These are phyloP conservation scores for Cantharis lateralis DNA, from an alignment of 2,888 invertebrate genomes.

Conservation along the genomic window DNA sequence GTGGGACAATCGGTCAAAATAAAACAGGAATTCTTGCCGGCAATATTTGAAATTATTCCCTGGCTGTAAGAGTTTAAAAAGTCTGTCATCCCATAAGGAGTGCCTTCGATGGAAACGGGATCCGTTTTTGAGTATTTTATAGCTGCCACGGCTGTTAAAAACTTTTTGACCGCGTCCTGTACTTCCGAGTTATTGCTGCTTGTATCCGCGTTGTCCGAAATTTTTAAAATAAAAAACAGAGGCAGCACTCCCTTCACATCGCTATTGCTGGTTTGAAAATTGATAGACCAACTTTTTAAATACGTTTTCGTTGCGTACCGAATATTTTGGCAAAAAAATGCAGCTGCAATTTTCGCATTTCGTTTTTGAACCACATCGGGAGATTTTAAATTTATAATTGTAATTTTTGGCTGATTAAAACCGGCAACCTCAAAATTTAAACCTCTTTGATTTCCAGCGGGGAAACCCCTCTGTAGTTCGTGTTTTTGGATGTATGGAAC, in stretches of 20 bases:
- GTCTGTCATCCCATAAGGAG: constrained; percentile 58
- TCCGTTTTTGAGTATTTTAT: constrained; percentile 24
- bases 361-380: background rate
- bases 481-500: constrained; percentile 9
- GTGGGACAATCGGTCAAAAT: constrained; percentile 65
- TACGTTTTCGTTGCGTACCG: constrained; percentile 13
- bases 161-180: constrained; percentile 1
- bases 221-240: constrained; percentile 22
- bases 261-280: constrained; percentile 4
- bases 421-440: constrained; percentile 2
- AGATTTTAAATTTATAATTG: background rate
- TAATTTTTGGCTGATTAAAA: background rate
- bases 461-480: background rate
- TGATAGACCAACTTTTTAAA: constrained; percentile 17
- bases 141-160: background rate
- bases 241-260: constrained; percentile 4
- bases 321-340: constrained; percentile 17
- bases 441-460: background rate
- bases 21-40: constrained; percentile 60
- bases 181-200: background rate
- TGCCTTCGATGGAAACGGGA: constrained; percentile 39
- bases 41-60: constrained; percentile 63
- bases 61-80: constrained; percentile 63
- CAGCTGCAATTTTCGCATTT: constrained; percentile 2
- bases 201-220: background rate